Conservation (phyloP, 2,888 invertebrate genomes). For the Drosophila eohydei region DNA sequence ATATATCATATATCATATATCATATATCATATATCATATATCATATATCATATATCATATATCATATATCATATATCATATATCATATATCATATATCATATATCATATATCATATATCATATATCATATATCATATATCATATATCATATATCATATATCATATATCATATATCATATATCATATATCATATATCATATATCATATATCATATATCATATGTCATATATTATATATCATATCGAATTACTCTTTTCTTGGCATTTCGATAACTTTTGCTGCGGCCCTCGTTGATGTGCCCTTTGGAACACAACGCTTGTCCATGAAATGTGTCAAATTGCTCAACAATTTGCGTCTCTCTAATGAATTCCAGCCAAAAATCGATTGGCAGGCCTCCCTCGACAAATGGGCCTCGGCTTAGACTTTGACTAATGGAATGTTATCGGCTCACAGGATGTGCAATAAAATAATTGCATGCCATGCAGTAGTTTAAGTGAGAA, state of each 20-base stretch:
- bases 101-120: no score
- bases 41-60: no score
- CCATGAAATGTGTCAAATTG: constrained; percentile 60
- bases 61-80: no score
- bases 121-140: no score
- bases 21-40: no score
- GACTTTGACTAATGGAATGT: constrained; percentile 75
- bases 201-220: no score
- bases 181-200: no score
- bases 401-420: constrained; percentile 50
- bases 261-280: background rate
- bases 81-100: no score
- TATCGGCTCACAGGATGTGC: constrained; percentile 46
- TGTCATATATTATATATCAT: no score
- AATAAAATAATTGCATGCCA: constrained; percentile 59
- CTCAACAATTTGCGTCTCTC: constrained; percentile 47
- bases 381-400: constrained; percentile 50
- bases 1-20: no score
- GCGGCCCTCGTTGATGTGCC: constrained; percentile 16
- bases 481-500: constrained; percentile 56
- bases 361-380: constrained; percentile 62
- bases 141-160: no score
- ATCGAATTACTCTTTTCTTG: background rate
- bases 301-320: background rate
- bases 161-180: no score